Conservation (phyloP, 2,113 vertebrate species). For the Dicrurus megarhynchus region DNA sequence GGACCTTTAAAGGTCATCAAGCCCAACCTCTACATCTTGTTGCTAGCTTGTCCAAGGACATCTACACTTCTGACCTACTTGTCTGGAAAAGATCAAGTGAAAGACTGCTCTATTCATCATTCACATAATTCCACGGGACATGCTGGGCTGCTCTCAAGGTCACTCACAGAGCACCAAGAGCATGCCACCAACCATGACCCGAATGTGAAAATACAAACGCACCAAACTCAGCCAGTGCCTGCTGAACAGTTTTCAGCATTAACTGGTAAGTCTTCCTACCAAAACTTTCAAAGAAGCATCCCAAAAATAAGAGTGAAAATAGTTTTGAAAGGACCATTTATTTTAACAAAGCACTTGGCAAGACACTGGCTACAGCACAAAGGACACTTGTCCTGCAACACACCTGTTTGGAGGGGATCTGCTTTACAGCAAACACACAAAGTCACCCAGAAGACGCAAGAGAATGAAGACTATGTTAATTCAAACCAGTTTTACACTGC, state of each 20-base stretch:
- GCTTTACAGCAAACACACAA: neutral
- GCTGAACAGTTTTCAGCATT: neutral
- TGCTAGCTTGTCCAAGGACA: neutral
- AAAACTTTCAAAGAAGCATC: neutral
- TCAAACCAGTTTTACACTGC: constrained; percentile 5
- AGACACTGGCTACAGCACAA: neutral
- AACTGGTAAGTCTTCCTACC: neutral
- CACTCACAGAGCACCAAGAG: neutral
- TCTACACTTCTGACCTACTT: neutral
- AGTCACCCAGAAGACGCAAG: neutral
- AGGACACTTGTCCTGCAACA: constrained; percentile 22
- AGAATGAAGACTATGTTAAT: constrained; percentile 54
- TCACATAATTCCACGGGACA: neutral
- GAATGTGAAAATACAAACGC: neutral
- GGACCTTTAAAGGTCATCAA: constrained; percentile 3
- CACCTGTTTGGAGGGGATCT: neutral
- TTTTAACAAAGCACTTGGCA: constrained; percentile 2
- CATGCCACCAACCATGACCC: neutral
- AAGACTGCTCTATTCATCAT: neutral
- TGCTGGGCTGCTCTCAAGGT: neutral
- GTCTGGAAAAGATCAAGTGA: neutral
- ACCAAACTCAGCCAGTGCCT: neutral
- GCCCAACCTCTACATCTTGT: neutral
- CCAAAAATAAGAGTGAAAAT: constrained; percentile 19
- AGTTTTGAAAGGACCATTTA: neutral